Evolutionary conservation across 2,797 vertebrate species (phyloP), one percentile per base, ranked within the genome.

Genomic region (Acanthurus leucopareius): DNA sequence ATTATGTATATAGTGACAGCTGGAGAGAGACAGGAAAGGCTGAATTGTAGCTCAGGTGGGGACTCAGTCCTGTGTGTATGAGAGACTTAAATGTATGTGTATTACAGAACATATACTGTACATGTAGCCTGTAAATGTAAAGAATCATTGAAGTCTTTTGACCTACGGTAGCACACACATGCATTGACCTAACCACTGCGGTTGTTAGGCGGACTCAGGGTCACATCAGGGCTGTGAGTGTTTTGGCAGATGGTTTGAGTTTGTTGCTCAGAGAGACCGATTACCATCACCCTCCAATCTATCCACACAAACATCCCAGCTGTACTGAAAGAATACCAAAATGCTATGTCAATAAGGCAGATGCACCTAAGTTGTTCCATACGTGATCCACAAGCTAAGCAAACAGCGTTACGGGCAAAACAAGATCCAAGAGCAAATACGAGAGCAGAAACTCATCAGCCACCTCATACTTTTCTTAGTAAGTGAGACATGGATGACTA

Each of bases 211-310:
- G 28, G 84, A 76, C 81, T 85, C 79, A 73, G 86, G 91, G 93
- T 94, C 91, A 93, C 53, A 45, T 32, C 20, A 73, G 86, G 91
- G 91, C 85, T 91, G 85, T 72, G 80, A 78, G 78, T 94, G 89
- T 93, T 90, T 86, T 89, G 89, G 92, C 94, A 96, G 94, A 93
- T 95, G 94, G 90, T 94, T 93, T 87, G 87, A 80, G 94, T 95
- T 95, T 93, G 85, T 90, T 88, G 86, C 87, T 86, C 74, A 49
- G 78, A 86, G 86, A 93, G 80, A 80, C 74, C 91, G 88, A 93
- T 92, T 90, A 91, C 80, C 81, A 93, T 92, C 85, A 84, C 56
- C 82, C 75, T 90, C 82, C 83, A 76, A 86, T 84, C 77, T 87
- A 89, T 85, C 74, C 77, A 91, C 80, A 93, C 89, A 94, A 93